Conservation (phyloP, 2,888 invertebrate genomes). For the Standfussiana lucernea region DNA sequence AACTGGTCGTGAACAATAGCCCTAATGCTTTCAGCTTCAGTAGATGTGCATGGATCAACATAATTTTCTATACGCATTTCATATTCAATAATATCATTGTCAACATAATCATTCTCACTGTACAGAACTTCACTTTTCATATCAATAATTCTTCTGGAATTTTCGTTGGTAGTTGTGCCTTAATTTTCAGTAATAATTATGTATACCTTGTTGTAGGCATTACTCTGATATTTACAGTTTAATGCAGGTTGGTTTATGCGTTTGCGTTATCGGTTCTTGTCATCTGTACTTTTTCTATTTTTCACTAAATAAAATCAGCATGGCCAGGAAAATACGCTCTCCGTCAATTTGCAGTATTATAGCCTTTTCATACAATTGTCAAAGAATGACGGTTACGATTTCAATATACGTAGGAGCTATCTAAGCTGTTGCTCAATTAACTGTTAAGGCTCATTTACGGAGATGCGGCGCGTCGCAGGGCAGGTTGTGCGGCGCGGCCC, state of each 20-base stretch:
- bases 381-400: too few relatives aligned
- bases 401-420: too few relatives aligned
- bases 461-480: too few relatives aligned
- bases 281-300: neutral
- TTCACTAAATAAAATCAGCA: neutral
- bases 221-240: neutral
- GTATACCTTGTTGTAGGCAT: neutral
- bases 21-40: slow-evolving; percentile 45
- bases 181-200: neutral
- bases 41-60: slow-evolving; percentile 59
- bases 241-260: neutral
- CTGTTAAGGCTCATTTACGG: too few relatives aligned
- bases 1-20: slow-evolving; percentile 1
- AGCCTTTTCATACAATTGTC: too few relatives aligned
- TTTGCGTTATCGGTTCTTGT: neutral
- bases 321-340: neutral
- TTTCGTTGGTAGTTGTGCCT: slow-evolving; percentile 44
- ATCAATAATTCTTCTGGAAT: slow-evolving; percentile 26
- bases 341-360: too few relatives aligned
- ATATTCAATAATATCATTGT: slow-evolving; percentile 41
- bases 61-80: slow-evolving; percentile 39
- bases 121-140: slow-evolving; percentile 44
- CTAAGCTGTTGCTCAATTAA: too few relatives aligned
- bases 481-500: too few relatives aligned
- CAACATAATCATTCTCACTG: slow-evolving; percentile 46